These are phyloP conservation scores for Thunnus thynnus DNA, from an alignment of 2,113 vertebrate genomes.

Conservation along the genomic window DNA sequence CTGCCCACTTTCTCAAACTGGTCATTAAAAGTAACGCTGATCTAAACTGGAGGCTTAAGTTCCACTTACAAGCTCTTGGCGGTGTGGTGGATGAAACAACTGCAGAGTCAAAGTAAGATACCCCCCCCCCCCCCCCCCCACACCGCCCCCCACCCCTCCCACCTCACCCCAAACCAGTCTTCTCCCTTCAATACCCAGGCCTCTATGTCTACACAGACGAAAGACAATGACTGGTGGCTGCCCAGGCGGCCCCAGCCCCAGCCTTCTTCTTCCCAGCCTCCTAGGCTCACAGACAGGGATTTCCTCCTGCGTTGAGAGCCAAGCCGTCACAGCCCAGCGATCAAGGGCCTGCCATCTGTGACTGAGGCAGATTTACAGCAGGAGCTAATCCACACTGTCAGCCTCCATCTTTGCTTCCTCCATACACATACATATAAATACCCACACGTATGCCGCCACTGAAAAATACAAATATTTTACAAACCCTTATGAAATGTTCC, in stretches of 20 bases:
- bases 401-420: slow-evolving; percentile 69
- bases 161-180: slow-evolving; percentile 23
- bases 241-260: slow-evolving; percentile 64
- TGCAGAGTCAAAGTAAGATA: slow-evolving; percentile 57
- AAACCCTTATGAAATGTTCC: slow-evolving; percentile 32
- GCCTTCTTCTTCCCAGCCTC: slow-evolving; percentile 72
- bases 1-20: slow-evolving; percentile 71
- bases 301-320: slow-evolving; percentile 84
- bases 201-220: slow-evolving; percentile 49
- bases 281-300: slow-evolving; percentile 82
- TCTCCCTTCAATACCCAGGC: slow-evolving; percentile 57
- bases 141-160: too few species aligned
- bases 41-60: slow-evolving; percentile 67
- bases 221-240: slow-evolving; percentile 77
- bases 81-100: slow-evolving; percentile 59
- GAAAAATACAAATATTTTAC: slow-evolving; percentile 51
- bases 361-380: slow-evolving; percentile 84
- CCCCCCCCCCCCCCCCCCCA: neutral
- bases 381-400: slow-evolving; percentile 84
- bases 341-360: slow-evolving; percentile 86
- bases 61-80: slow-evolving; percentile 53
- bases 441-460: slow-evolving; percentile 23
- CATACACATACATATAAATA: slow-evolving; percentile 57
- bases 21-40: slow-evolving; percentile 73
- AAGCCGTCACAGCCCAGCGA: slow-evolving; percentile 85